Evolutionary conservation across 2,113 vertebrate species (phyloP).

Genomic region (Tamias sibiricus): DNA sequence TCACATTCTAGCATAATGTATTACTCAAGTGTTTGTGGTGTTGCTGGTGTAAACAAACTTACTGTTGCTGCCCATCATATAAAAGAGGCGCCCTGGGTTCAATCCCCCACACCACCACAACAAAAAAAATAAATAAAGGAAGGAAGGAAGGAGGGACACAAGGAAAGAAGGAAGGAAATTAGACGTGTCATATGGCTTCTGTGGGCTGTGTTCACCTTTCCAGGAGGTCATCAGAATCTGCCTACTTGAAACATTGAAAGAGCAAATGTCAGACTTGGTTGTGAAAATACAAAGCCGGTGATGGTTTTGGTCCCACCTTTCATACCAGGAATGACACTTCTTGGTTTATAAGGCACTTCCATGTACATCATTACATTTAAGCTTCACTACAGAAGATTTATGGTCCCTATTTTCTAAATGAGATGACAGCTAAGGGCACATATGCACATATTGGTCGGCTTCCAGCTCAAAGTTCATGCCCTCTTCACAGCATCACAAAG

Average conservation of each 20-base stretch:
- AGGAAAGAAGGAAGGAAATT: not conserved
- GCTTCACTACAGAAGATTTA: not conserved
- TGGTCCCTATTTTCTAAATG: not conserved
- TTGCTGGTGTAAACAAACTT: too few relatives aligned
- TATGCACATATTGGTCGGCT: not conserved
- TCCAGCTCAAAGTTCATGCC: not conserved
- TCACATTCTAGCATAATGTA: too few relatives aligned
- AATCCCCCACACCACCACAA: not conserved
- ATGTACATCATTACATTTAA: not conserved
- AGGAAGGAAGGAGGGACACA: too few relatives aligned
- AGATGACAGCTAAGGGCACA: not conserved
- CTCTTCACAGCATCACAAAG: not conserved
- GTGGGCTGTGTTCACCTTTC: not conserved
- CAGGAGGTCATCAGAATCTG: not conserved
- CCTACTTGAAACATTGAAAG: not conserved
- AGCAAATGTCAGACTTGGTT: conserved; percentile 13
- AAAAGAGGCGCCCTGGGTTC: not conserved
- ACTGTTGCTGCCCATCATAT: too few relatives aligned
- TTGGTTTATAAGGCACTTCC: not conserved
- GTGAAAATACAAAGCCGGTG: not conserved
- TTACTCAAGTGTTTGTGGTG: too few relatives aligned
- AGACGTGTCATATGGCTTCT: not conserved
- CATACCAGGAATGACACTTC: not conserved
- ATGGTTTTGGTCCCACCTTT: not conserved
- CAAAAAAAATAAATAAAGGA: not conserved